phyloP scores from a whole-genome alignment of 2,113 vertebrate species.

The Bettongia penicillata region DNA sequence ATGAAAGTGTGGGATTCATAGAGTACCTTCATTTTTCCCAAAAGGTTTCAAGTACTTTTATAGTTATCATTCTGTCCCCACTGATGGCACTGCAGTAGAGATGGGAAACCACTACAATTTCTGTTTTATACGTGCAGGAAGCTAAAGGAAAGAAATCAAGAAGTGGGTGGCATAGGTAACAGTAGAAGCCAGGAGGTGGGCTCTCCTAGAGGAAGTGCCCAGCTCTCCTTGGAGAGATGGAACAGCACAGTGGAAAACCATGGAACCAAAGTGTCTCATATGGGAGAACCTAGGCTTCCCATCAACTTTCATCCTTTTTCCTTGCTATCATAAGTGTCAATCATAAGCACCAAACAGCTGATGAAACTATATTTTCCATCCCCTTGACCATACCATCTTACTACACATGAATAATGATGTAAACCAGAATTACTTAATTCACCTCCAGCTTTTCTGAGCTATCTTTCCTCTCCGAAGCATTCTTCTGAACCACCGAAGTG shows the following conservation, averaged over 20 bases:
- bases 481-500: neutral
- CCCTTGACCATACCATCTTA: neutral
- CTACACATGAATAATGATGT: neutral
- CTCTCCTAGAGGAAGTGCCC: neutral
- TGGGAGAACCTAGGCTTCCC: neutral
- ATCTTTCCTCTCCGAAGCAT: neutral
- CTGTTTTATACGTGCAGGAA: neutral
- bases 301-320: neutral
- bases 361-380: neutral
- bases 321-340: neutral
- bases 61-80: neutral
- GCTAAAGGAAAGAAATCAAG: conserved; percentile 9
- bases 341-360: neutral
- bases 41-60: neutral
- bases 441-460: neutral
- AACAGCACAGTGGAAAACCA: neutral
- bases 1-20: neutral
- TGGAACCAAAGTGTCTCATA: neutral
- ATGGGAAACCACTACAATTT: neutral
- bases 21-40: conserved; percentile 3
- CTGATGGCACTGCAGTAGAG: neutral
- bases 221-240: neutral
- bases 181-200: neutral
- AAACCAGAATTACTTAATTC: neutral
- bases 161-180: too few relatives aligned